phyloP scores from a whole-genome alignment of 2,113 vertebrate species.

The Scopus umbretta region DNA sequence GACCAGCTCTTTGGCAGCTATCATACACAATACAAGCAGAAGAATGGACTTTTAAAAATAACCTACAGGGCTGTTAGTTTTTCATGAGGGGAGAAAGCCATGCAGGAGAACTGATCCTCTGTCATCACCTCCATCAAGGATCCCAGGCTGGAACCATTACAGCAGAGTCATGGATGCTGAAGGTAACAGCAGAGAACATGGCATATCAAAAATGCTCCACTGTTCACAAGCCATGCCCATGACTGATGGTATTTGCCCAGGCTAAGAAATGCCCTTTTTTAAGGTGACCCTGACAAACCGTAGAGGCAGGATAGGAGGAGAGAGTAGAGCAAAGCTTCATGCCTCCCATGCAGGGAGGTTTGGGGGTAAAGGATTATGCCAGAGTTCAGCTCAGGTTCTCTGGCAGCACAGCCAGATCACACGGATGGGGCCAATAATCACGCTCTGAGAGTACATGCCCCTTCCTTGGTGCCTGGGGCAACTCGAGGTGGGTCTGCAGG shows the following conservation, averaged over 20 bases:
- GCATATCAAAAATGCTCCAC: accelerated
- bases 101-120: not conserved
- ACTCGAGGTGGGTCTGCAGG: accelerated
- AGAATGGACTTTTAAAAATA: not conserved
- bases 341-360: not conserved
- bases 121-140: not conserved
- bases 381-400: not conserved
- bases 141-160: not conserved
- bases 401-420: not conserved
- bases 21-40: not conserved
- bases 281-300: not conserved
- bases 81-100: not conserved
- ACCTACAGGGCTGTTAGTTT: not conserved
- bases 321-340: not conserved
- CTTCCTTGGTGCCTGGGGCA: not conserved
- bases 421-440: not conserved
- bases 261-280: not conserved
- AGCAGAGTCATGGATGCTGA: not conserved
- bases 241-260: not conserved
- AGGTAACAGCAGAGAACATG: not conserved
- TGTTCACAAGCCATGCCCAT: not conserved
- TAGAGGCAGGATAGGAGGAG: not conserved
- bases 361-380: not conserved
- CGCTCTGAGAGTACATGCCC: accelerated
- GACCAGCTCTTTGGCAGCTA: not conserved